phyloP scores from a whole-genome alignment of 1,140 invertebrate species.

The Globodera rostochiensis region DNA sequence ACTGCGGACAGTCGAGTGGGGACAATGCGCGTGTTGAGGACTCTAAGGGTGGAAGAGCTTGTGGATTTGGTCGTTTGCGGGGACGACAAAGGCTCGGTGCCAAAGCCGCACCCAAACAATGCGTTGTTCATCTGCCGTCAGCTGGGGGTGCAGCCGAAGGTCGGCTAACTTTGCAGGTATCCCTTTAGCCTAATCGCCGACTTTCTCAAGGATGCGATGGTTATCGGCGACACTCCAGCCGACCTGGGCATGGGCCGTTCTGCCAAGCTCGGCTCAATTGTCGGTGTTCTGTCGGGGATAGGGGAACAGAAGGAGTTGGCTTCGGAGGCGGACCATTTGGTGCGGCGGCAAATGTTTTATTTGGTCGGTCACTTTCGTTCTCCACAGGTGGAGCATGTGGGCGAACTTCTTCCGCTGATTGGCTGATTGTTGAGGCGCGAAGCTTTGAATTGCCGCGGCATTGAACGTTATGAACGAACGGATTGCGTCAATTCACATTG shows the following conservation, averaged over 20 bases:
- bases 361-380: neutral
- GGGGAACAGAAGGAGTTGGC: constrained; percentile 59
- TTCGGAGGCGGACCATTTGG: constrained; percentile 60
- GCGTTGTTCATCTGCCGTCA: constrained; percentile 67
- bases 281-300: constrained; percentile 68
- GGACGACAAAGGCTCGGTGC: constrained; percentile 67
- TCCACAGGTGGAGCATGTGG: constrained; percentile 54
- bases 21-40: constrained; percentile 64
- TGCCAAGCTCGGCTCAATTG: constrained; percentile 66
- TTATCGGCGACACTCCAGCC: constrained; percentile 69
- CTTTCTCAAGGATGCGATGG: constrained; percentile 66
- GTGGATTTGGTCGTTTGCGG: constrained; percentile 69
- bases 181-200: constrained; percentile 54
- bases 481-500: neutral
- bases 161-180: constrained; percentile 14
- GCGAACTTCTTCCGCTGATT: constrained; percentile 54
- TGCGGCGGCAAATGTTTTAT: constrained; percentile 16
- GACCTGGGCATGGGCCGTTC: constrained; percentile 68
- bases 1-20: constrained; percentile 67
- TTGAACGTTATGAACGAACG: too few species aligned
- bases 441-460: neutral
- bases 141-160: constrained; percentile 66
- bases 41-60: constrained; percentile 58
- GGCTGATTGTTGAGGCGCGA: neutral
- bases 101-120: constrained; percentile 69